A percentile compares a stretch with the other conserved stretches of the same genome.
phyloP scores from a whole-genome alignment of 1,140 invertebrate species.

The Macrotrachela quadricornifera region DNA sequence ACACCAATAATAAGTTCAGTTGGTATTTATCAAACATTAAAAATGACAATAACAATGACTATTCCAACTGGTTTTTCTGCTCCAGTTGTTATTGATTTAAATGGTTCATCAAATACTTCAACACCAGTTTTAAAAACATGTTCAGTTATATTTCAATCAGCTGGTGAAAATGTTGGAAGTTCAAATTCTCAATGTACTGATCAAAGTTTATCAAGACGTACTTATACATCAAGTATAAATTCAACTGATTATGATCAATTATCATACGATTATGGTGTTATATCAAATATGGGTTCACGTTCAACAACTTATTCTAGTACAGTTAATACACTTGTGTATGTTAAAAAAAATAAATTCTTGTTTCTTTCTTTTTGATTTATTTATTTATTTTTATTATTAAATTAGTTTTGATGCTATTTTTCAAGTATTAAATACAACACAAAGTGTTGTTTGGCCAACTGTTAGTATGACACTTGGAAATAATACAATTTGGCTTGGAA shows the following conservation, averaged over 20 bases:
- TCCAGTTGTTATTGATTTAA: constrained; percentile 10
- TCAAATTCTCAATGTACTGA: constrained; percentile 8
- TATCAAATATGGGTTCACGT: neutral
- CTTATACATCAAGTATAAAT: neutral
- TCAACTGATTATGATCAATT: neutral
- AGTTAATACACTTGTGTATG: neutral
- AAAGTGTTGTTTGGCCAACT: neutral
- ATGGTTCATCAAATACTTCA: constrained; percentile 13
- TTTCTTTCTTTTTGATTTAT: neutral
- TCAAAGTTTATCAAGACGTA: neutral
- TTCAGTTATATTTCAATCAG: constrained; percentile 1
- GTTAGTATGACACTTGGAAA: constrained; percentile 4
- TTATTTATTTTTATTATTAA: too few relatives aligned
- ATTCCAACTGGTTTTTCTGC: neutral
- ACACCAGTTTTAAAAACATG: constrained; percentile 11
- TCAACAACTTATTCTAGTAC: neutral
- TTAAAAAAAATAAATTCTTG: neutral
- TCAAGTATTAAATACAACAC: neutral
- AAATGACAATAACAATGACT: neutral
- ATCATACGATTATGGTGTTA: too few relatives aligned
- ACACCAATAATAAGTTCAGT: neutral
- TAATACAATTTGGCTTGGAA: constrained; percentile 6
- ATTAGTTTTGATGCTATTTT: too few relatives aligned
- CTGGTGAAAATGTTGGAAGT: constrained; percentile 10
- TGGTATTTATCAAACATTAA: constrained; percentile 3